phyloP scores from a whole-genome alignment of 2,113 vertebrate genomes.

The Lanius collurio region DNA sequence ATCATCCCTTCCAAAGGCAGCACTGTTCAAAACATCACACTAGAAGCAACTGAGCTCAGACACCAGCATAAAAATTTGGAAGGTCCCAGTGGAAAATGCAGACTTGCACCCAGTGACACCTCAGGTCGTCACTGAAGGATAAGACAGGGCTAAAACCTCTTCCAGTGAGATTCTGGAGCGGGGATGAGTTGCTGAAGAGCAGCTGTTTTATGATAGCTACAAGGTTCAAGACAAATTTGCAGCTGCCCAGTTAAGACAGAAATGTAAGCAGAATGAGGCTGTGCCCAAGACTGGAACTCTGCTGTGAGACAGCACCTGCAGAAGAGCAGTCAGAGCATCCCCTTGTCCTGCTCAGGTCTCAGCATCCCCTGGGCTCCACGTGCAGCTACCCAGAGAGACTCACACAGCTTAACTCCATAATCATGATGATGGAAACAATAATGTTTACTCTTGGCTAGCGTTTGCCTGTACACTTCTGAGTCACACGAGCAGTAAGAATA shows the following conservation, averaged over 20 bases:
- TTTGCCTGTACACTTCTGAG: not conserved
- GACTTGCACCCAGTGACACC: not conserved
- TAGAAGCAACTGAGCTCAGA: not conserved
- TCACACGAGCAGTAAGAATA: not conserved
- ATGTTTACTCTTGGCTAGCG: not conserved
- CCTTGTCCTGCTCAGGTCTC: not conserved
- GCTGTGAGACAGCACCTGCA: not conserved
- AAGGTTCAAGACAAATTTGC: not conserved
- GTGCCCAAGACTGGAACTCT: not conserved
- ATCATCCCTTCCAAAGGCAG: not conserved
- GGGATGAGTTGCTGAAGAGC: not conserved
- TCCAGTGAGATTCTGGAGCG: not conserved
- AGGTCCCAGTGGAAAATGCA: not conserved
- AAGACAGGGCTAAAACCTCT: not conserved
- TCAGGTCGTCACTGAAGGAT: not conserved
- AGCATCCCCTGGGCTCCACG: not conserved
- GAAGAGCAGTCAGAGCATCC: not conserved
- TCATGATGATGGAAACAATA: not conserved
- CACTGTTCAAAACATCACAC: not conserved
- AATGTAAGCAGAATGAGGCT: not conserved
- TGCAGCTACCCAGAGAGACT: not conserved
- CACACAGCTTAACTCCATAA: not conserved
- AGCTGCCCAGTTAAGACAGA: not conserved
- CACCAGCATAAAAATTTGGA: not conserved
- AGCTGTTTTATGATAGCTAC: not conserved